Base-by-base conservation (phyloP, 2,113 vertebrate genomes). In the Colinus virginianus region DNA sequence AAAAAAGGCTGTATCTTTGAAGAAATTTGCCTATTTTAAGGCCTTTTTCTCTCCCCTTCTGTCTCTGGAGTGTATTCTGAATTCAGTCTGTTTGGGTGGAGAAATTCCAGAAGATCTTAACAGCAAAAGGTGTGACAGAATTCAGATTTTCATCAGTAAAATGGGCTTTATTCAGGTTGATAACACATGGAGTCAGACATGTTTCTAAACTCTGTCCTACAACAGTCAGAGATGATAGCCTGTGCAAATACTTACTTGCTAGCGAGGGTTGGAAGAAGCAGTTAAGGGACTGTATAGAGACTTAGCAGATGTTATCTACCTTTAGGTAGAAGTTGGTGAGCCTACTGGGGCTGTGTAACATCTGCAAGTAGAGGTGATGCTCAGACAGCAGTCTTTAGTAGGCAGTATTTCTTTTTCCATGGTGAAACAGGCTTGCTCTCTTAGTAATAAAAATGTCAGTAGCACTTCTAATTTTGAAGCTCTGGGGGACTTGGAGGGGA, bases 401-500 rank as follows among this genome's bases (percentile, higher is more conserved):
- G 51, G 19, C 17, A n/a, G 53, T 19, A 6, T 78, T 88, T 92
- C 13, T 17, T 72, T 7, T 74, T 92, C 78, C 13, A 10, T 30
- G 19, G 38, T 82, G 51, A 90, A 92, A 78, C 30, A 5, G 66
- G 26, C 81, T 95, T 92, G 66, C 88, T 87, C 53, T 93, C 55
- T 80, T 92, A 46, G 22, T 63, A 70, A 71, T 78, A 76, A 81
- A 93, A 94, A 89, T 92, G 84, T 92, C 84, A 87, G 19, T 46
- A 26, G 43, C 1, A 4, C 74, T 92, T 75, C 61, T 76, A 45
- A 46, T 90, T 90, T 53, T 69, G 63, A 79, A 77, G 78, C 26
- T 2, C 45, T 79, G 67, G 40, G 77, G 45, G 46, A 26, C 18
- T 63, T 63, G 34, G 14, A 18, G 61, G 56, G 89, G 63, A 53